A percentile compares a stretch with the other conserved stretches of the same genome.
Evolutionary conservation across 2,113 vertebrate genomes (phyloP).

Genomic region (Macroglossus sobrinus): DNA sequence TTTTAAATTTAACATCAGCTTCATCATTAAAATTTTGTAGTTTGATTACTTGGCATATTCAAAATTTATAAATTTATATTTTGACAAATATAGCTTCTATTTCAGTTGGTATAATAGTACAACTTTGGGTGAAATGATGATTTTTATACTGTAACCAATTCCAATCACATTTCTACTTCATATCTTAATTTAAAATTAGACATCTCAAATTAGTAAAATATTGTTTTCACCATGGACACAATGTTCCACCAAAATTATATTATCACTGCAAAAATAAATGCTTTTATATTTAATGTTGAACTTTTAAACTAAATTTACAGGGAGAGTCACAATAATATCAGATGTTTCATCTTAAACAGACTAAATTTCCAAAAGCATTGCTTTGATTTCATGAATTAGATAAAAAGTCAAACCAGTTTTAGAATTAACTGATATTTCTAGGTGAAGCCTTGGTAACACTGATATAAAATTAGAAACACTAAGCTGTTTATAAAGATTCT

Average conservation of each 20-base stretch:
- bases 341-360: not conserved
- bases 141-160: not conserved
- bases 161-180: not conserved
- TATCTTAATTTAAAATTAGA: slow-evolving; percentile 13
- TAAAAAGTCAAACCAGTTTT: not conserved
- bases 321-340: not conserved
- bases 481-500: not conserved
- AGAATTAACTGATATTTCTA: not conserved
- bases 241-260: not conserved
- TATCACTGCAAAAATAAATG: not conserved
- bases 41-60: not conserved
- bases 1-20: not conserved
- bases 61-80: not conserved
- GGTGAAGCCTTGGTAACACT: not conserved
- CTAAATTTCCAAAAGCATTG: not conserved
- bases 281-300: not conserved
- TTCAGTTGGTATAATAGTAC: not conserved
- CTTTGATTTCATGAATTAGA: not conserved
- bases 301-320: not conserved
- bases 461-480: not conserved
- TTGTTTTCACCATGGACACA: not conserved
- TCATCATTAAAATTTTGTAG: not conserved
- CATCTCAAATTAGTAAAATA: not conserved
- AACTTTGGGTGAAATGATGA: not conserved
- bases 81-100: not conserved